Conservation (phyloP, 2,888 invertebrate genomes). For the Papilio demoleus region DNA sequence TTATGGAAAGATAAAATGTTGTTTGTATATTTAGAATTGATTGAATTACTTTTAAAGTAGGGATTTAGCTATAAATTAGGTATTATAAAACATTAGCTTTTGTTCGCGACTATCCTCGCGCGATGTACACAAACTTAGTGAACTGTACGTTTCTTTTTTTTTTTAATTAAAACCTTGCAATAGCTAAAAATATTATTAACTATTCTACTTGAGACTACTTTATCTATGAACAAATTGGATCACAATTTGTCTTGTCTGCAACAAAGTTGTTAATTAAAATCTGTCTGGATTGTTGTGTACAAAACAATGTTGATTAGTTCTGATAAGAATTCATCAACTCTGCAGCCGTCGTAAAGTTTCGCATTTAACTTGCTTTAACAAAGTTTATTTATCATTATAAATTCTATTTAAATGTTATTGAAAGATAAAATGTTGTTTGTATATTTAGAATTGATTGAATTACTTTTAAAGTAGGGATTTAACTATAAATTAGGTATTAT, state of each 20-base stretch:
- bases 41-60: background rate
- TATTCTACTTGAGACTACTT: too few relatives aligned
- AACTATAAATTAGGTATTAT: background rate
- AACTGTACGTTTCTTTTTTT: too few relatives aligned
- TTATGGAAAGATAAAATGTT: background rate
- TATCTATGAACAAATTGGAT: too few relatives aligned
- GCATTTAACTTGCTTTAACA: conserved; percentile 19
- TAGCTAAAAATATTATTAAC: too few relatives aligned
- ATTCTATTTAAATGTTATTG: background rate
- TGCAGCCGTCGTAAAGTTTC: conserved; percentile 27
- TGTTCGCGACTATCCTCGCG: too few relatives aligned
- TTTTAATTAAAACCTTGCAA: too few relatives aligned
- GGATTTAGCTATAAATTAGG: background rate
- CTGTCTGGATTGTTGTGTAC: conserved; percentile 24
- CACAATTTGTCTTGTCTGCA: too few relatives aligned
- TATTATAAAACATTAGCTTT: background rate
- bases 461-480: background rate
- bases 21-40: background rate
- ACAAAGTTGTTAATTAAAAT: conserved; percentile 32
- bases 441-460: background rate
- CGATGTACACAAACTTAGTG: too few relatives aligned
- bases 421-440: background rate
- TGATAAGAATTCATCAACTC: conserved; percentile 32
- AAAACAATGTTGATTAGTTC: conserved; percentile 9
- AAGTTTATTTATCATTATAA: conserved; percentile 6